Evolutionary conservation across 1,140 invertebrate genomes (phyloP).

Genomic region (Nasonia vitripennis): DNA sequence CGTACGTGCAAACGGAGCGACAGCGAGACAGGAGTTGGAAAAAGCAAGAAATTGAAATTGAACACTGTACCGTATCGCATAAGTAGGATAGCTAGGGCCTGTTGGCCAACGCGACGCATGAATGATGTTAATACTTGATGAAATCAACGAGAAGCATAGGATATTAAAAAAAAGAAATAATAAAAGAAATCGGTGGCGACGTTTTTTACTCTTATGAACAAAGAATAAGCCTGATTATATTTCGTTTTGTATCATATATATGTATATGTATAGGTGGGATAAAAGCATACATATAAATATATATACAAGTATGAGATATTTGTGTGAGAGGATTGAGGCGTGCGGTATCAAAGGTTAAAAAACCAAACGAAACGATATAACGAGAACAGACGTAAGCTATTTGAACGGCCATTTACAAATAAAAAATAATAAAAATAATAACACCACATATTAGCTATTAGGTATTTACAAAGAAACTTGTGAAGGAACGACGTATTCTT

Average conservation of each 20-base stretch:
- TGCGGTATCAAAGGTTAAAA: slow-evolving; percentile 53
- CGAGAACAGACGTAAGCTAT: background rate
- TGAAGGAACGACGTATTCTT: slow-evolving; percentile 33
- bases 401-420: slow-evolving; percentile 27
- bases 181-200: slow-evolving; percentile 44
- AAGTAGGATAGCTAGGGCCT: slow-evolving; percentile 70
- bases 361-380: slow-evolving; percentile 53
- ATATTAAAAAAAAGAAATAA: slow-evolving; percentile 52
- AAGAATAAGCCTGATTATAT: slow-evolving; percentile 58
- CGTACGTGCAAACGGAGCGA: background rate
- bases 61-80: slow-evolving; percentile 65
- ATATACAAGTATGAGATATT: slow-evolving; percentile 43
- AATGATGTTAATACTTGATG: slow-evolving; percentile 60
- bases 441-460: slow-evolving; percentile 48
- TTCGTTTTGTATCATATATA: slow-evolving; percentile 59
- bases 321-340: slow-evolving; percentile 25
- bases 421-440: slow-evolving; percentile 45
- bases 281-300: slow-evolving; percentile 57
- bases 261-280: slow-evolving; percentile 54
- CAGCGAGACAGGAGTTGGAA: background rate
- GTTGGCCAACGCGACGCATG: slow-evolving; percentile 60
- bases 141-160: slow-evolving; percentile 59
- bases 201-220: slow-evolving; percentile 62
- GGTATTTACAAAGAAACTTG: slow-evolving; percentile 30
- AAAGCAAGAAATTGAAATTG: slow-evolving; percentile 35